Evolutionary conservation across 1,140 invertebrate genomes (phyloP).

Genomic region (Euborellia annulipes): DNA sequence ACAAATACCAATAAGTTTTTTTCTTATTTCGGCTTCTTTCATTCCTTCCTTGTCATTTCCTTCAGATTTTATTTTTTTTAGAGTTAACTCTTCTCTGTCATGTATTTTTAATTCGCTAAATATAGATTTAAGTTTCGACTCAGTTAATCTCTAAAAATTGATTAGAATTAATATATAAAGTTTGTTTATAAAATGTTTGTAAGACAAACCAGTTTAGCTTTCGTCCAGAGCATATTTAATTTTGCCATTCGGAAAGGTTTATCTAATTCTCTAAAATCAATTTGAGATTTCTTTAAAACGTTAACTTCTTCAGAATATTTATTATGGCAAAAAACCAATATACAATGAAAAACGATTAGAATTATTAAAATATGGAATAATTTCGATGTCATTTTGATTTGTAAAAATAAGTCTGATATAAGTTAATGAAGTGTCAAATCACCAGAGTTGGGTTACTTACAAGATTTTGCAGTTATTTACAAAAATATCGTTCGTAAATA

Average conservation of each 20-base stretch:
- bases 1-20: slow-evolving; percentile 50
- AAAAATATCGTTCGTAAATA: no score
- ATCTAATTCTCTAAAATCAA: slow-evolving; percentile 41
- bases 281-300: slow-evolving; percentile 24
- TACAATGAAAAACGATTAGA: no score
- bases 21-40: slow-evolving; percentile 63
- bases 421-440: no score
- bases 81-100: slow-evolving; percentile 76
- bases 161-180: slow-evolving; percentile 15
- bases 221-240: slow-evolving; percentile 66
- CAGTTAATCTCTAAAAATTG: slow-evolving; percentile 52
- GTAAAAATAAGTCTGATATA: no score
- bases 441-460: no score
- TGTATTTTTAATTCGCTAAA: slow-evolving; percentile 80
- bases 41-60: slow-evolving; percentile 73
- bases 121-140: slow-evolving; percentile 67
- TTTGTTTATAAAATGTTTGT: slow-evolving; percentile 24
- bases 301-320: slow-evolving; percentile 45
- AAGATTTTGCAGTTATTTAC: no score
- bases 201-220: slow-evolving; percentile 56
- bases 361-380: no score
- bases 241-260: slow-evolving; percentile 73
- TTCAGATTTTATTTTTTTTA: slow-evolving; percentile 65
- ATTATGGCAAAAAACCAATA: slow-evolving; percentile 20
- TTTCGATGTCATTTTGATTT: no score